These are phyloP conservation scores for Hippocampus guttulatus DNA, from an alignment of 2,113 vertebrate genomes.

Conservation along the genomic window DNA sequence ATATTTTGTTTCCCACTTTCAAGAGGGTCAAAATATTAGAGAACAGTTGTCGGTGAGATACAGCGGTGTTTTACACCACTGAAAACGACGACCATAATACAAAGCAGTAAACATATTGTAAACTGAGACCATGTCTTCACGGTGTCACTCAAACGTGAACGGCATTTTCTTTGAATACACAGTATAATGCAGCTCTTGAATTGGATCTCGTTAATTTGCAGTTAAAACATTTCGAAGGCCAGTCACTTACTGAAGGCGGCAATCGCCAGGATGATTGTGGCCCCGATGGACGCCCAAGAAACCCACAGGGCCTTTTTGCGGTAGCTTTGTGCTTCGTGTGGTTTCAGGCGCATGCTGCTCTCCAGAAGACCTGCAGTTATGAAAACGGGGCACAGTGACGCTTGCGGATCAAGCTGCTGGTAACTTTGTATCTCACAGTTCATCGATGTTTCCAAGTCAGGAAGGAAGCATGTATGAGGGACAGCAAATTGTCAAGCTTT, in stretches of 20 bases:
- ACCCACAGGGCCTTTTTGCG: conserved; percentile 97
- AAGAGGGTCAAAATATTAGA: background rate
- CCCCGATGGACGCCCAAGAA: conserved; percentile 90
- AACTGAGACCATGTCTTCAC: background rate
- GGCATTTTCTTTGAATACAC: background rate
- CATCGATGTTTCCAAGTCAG: background rate
- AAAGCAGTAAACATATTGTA: too few relatives aligned
- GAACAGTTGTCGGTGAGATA: background rate
- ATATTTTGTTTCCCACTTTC: background rate
- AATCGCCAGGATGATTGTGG: conserved; percentile 88
- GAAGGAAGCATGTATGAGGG: too few relatives aligned
- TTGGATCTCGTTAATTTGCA: background rate
- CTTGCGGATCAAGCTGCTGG: background rate
- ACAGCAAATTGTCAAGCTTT: background rate
- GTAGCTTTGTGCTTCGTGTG: conserved; percentile 97
- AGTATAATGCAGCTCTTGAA: background rate
- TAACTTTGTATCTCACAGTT: background rate
- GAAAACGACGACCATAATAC: background rate
- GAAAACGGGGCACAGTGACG: conserved; percentile 6
- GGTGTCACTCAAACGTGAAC: background rate
- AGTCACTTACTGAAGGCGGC: conserved; percentile 93
- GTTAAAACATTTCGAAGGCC: background rate
- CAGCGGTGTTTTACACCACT: background rate
- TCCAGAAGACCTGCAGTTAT: conserved; percentile 87
- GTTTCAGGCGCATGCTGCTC: conserved; percentile 96